Conservation (phyloP, 2,797 vertebrate genomes). For the Heliangelus exortis region DNA sequence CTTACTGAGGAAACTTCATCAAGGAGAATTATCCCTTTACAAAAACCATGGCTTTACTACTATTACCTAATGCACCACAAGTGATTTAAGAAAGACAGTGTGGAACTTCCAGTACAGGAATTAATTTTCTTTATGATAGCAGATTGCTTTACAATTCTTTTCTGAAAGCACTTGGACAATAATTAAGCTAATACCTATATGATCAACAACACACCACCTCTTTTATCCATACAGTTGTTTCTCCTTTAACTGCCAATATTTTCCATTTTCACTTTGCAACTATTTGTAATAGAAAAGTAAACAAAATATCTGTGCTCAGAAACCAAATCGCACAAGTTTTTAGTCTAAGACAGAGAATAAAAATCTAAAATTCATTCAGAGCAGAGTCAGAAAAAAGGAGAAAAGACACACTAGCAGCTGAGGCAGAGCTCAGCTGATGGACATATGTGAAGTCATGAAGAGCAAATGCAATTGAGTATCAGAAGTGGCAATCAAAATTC, state of each 20-base stretch:
- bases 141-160: background rate
- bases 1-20: background rate
- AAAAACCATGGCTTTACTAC: background rate
- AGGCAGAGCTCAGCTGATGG: background rate
- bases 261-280: background rate
- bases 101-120: background rate
- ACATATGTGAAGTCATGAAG: accelerated
- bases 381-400: background rate
- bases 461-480: background rate
- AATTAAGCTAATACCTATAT: background rate
- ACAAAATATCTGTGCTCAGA: background rate
- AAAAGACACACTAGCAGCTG: background rate
- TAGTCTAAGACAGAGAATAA: background rate
- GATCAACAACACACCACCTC: background rate
- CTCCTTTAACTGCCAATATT: background rate
- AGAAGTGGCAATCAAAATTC: background rate
- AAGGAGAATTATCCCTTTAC: background rate
- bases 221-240: background rate
- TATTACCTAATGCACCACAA: conserved; percentile 8
- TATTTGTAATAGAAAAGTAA: background rate
- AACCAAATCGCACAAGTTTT: background rate
- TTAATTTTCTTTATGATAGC: background rate
- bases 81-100: background rate
- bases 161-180: background rate
- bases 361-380: background rate